These are phyloP conservation scores for Coelopa pilipes DNA, from an alignment of 2,888 invertebrate genomes.

Conservation along the genomic window DNA sequence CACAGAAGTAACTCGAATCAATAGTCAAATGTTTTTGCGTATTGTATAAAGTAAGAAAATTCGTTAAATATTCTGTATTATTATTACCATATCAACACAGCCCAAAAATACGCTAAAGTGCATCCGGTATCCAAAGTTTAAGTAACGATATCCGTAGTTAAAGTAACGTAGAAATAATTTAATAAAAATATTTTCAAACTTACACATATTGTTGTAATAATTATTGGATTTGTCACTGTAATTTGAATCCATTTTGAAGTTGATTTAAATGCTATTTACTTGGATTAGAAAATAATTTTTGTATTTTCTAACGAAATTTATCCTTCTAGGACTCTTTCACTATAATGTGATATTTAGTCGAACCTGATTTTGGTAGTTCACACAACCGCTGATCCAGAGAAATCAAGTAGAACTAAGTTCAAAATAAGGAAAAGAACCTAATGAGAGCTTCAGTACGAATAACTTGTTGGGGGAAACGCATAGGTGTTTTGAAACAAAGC, in stretches of 20 bases:
- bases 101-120: too few species aligned
- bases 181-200: slow-evolving; percentile 25
- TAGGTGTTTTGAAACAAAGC: too few species aligned
- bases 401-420: slow-evolving; percentile 41
- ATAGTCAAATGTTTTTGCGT: too few species aligned
- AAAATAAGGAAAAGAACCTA: background rate
- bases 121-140: too few species aligned
- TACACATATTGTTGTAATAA: slow-evolving; percentile 34
- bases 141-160: background rate
- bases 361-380: slow-evolving; percentile 26
- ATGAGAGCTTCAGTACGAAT: slow-evolving; percentile 10
- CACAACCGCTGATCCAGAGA: slow-evolving; percentile 54
- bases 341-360: slow-evolving; percentile 20
- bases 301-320: slow-evolving; percentile 29
- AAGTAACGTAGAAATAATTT: background rate
- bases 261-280: slow-evolving; percentile 35
- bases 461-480: background rate
- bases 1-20: too few species aligned
- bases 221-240: slow-evolving; percentile 31
- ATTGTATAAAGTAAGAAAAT: too few species aligned
- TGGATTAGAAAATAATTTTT: slow-evolving; percentile 5
- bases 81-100: too few species aligned
- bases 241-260: slow-evolving; percentile 5
- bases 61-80: too few species aligned
- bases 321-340: slow-evolving; percentile 9